Evolutionary conservation across 2,797 vertebrate genomes (phyloP).

Genomic region (Melanotaenia boesemani): DNA sequence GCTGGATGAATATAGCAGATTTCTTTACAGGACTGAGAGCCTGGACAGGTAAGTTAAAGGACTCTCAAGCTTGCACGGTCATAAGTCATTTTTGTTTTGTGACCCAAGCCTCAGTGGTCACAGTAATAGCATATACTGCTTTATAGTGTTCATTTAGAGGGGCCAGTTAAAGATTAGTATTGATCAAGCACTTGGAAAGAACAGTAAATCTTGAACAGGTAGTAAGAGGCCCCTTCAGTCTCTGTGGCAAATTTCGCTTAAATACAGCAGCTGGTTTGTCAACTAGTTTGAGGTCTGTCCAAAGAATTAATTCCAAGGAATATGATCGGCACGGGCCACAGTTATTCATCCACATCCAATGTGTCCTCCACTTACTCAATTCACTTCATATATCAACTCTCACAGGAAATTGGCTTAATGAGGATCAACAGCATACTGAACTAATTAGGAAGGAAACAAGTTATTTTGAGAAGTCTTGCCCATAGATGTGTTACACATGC

Average conservation of each 20-base stretch:
- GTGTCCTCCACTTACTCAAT: not conserved
- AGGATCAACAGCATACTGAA: slow-evolving; percentile 29
- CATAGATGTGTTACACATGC: slow-evolving; percentile 4
- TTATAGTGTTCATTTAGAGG: not conserved
- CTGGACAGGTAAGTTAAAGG: slow-evolving; percentile 85
- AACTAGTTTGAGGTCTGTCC: not conserved
- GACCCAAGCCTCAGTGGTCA: not conserved
- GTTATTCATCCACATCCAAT: not conserved
- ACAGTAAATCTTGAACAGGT: not conserved
- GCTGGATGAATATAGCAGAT: slow-evolving; percentile 91
- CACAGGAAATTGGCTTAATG: slow-evolving; percentile 26
- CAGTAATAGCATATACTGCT: not conserved
- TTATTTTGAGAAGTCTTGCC: slow-evolving; percentile 14
- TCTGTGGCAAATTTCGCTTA: not conserved
- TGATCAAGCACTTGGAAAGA: not conserved
- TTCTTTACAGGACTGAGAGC: slow-evolving; percentile 85
- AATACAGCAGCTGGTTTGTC: not conserved
- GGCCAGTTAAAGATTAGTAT: not conserved
- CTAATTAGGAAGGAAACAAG: slow-evolving; percentile 24
- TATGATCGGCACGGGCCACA: not conserved
- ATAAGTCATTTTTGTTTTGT: not conserved
- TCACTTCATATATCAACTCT: not conserved
- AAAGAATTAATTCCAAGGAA: not conserved
- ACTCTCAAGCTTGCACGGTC: not conserved
- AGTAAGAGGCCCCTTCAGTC: not conserved